Conservation (phyloP, 2,888 invertebrate genomes). For the Pristionchus fissidentatus region DNA sequence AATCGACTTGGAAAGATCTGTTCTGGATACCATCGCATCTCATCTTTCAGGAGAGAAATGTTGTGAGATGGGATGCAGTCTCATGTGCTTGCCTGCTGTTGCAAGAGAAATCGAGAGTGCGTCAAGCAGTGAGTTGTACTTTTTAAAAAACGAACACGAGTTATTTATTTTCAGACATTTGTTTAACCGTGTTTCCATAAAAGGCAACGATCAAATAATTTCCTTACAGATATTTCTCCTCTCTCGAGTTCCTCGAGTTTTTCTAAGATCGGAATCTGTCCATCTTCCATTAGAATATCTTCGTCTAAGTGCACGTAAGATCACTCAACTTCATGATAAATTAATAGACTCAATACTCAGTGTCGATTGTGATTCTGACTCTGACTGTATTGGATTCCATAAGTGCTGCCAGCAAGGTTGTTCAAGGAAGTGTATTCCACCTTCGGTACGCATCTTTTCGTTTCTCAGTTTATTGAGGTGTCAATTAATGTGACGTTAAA, state of each 20-base stretch:
- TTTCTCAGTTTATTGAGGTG: not conserved
- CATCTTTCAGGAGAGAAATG: conserved; percentile 61
- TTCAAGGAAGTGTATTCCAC: conserved; percentile 61
- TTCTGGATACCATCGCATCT: not conserved
- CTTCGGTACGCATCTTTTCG: conserved; percentile 45
- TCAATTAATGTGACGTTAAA: no score
- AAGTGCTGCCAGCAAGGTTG: conserved; percentile 74
- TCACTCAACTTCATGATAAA: not conserved
- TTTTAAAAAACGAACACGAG: not conserved
- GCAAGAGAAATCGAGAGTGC: not conserved
- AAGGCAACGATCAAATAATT: no score
- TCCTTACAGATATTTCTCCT: not conserved
- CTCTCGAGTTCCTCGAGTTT: not conserved
- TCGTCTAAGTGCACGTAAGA: not conserved
- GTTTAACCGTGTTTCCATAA: no score
- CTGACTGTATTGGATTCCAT: conserved; percentile 63
- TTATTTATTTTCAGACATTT: not conserved
- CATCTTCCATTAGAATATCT: not conserved
- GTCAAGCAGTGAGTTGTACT: not conserved
- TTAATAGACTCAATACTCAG: not conserved
- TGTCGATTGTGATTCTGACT: conserved; percentile 60
- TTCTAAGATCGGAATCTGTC: conserved; percentile 37
- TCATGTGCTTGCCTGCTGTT: conserved; percentile 59
- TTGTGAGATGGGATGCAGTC: conserved; percentile 73
- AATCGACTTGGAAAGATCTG: no score